Conservation (phyloP, 2,113 vertebrate genomes). For the Heterotilapia buettikoferi region DNA sequence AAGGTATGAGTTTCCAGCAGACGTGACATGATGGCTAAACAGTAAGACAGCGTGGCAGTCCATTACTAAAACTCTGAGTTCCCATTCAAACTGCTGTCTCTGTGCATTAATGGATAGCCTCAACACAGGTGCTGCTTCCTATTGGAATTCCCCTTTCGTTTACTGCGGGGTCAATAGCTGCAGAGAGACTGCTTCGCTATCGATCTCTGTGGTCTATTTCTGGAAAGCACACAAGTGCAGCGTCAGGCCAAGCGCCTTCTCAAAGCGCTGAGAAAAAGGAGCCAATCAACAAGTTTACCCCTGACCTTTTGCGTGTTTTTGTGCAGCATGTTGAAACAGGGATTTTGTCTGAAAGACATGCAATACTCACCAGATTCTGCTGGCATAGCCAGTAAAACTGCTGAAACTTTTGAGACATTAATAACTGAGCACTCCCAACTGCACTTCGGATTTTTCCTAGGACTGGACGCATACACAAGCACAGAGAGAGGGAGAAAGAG, state of each 20-base stretch:
- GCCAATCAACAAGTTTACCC: neutral
- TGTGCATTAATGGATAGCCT: slow-evolving; percentile 35
- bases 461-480: slow-evolving; percentile 68
- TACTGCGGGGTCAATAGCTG: slow-evolving; percentile 32
- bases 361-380: slow-evolving; percentile 92
- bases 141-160: slow-evolving; percentile 68
- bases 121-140: slow-evolving; percentile 23
- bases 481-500: neutral
- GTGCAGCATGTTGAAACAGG: neutral
- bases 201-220: slow-evolving; percentile 47
- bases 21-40: slow-evolving; percentile 42
- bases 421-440: slow-evolving; percentile 95
- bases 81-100: slow-evolving; percentile 38
- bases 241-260: slow-evolving; percentile 6
- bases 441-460: slow-evolving; percentile 97
- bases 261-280: neutral
- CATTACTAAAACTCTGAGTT: slow-evolving; percentile 49
- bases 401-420: slow-evolving; percentile 99
- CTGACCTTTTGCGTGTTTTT: neutral
- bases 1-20: slow-evolving; percentile 4
- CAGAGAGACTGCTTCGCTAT: slow-evolving; percentile 33
- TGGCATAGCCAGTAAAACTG: slow-evolving; percentile 99
- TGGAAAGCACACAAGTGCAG: slow-evolving; percentile 27
- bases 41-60: slow-evolving; percentile 15
- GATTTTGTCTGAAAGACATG: neutral